These are phyloP conservation scores for Platichthys flesus DNA, from an alignment of 2,113 vertebrate species.

Conservation along the genomic window DNA sequence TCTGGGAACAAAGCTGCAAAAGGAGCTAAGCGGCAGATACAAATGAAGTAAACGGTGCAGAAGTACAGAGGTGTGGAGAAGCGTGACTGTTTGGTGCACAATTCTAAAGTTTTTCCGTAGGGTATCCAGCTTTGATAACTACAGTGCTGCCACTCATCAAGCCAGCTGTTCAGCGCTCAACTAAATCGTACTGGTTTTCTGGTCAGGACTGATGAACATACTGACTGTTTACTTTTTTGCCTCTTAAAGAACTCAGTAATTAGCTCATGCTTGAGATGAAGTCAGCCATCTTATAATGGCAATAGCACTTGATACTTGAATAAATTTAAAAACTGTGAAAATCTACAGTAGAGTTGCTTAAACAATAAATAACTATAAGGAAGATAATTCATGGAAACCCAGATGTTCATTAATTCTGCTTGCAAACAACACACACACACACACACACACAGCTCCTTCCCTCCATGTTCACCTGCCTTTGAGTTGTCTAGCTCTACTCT, in stretches of 20 bases:
- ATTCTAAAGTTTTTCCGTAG: constrained; percentile 16
- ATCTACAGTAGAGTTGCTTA: constrained; percentile 9
- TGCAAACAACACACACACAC: constrained; percentile 4
- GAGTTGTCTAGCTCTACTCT: constrained; percentile 57
- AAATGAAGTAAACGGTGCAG: constrained; percentile 24
- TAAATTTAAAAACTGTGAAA: constrained; percentile 43
- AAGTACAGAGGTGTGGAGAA: constrained; percentile 4
- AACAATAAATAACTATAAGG: constrained; percentile 3
- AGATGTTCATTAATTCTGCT: constrained; percentile 43
- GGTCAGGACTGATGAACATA: constrained; percentile 13
- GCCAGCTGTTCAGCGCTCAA: constrained; percentile 13
- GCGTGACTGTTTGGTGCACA: constrained; percentile 19
- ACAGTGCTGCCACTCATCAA: constrained; percentile 20
- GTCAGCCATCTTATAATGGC: constrained; percentile 31
- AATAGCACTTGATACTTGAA: constrained; percentile 67
- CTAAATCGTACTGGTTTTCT: constrained; percentile 12
- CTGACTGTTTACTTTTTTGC: neutral
- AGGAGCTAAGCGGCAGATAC: constrained; percentile 6
- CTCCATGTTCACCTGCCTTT: constrained; percentile 64
- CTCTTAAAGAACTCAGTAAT: constrained; percentile 23
- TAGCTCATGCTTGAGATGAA: constrained; percentile 27
- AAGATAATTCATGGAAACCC: constrained; percentile 26
- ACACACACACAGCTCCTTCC: constrained; percentile 34
- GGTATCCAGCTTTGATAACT: constrained; percentile 37
- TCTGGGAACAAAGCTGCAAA: neutral